phyloP scores from a whole-genome alignment of 2,113 vertebrate genomes.

The Cyprichromis sp. region DNA sequence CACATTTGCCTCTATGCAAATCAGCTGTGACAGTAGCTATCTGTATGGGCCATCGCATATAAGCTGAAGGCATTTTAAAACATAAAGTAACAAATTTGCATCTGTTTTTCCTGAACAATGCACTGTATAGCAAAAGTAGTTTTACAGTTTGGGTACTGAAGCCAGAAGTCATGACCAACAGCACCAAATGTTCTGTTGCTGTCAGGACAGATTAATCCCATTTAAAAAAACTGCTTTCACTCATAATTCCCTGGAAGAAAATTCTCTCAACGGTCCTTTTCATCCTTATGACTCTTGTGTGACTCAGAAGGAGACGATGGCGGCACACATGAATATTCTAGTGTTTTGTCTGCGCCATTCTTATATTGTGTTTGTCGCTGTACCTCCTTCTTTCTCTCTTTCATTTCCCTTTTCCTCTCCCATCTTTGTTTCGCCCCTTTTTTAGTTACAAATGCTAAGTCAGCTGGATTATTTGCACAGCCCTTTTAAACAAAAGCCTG shows the following conservation, averaged over 20 bases:
- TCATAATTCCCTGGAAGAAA: background rate
- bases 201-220: constrained; percentile 13
- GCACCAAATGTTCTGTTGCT: background rate
- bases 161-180: background rate
- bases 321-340: constrained; percentile 33
- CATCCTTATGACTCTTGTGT: background rate
- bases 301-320: constrained; percentile 17
- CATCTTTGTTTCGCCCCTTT: background rate
- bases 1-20: background rate
- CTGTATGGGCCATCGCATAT: background rate
- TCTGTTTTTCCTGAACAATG: background rate
- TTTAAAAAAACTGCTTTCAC: background rate
- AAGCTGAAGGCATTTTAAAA: background rate
- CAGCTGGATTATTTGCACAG: constrained; percentile 47
- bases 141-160: background rate
- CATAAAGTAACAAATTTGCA: background rate
- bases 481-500: constrained; percentile 44
- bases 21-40: background rate
- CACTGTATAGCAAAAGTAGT: background rate
- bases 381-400: background rate
- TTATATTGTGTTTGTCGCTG: constrained; percentile 15
- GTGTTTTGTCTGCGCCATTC: background rate
- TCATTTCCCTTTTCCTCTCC: background rate
- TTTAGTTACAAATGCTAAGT: constrained; percentile 41
- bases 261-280: background rate